These are phyloP conservation scores for Orchesella cincta DNA, from an alignment of 1,140 invertebrate species.

Conservation along the genomic window DNA sequence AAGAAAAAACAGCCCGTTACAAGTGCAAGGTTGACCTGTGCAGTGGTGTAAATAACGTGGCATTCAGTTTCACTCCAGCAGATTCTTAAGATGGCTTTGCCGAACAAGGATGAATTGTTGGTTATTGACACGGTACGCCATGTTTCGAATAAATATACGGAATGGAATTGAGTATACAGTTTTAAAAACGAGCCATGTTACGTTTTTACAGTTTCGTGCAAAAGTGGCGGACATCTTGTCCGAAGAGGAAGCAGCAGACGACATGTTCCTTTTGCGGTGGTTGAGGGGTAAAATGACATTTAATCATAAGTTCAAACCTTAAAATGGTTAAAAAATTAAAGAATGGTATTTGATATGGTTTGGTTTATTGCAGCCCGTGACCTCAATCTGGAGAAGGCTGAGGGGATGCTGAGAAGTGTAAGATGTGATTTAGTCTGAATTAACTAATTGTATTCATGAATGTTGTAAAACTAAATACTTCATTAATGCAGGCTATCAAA, in stretches of 20 bases:
- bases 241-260: not conserved
- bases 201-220: not conserved
- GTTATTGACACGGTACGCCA: not conserved
- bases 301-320: not conserved
- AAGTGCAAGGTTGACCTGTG: too few relatives aligned
- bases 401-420: slow-evolving; percentile 42
- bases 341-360: not conserved
- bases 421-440: not conserved
- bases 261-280: slow-evolving; percentile 15
- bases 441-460: too few relatives aligned
- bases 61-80: too few relatives aligned
- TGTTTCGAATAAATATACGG: not conserved
- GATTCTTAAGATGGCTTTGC: slow-evolving; percentile 10
- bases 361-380: slow-evolving; percentile 36
- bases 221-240: slow-evolving; percentile 4
- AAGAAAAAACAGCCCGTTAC: too few relatives aligned
- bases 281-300: not conserved
- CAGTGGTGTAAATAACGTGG: too few relatives aligned
- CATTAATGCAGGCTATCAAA: not conserved
- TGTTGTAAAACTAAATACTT: not conserved
- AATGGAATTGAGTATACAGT: too few relatives aligned
- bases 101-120: not conserved
- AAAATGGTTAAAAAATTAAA: not conserved
- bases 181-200: too few relatives aligned
- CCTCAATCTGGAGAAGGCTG: slow-evolving; percentile 36